phyloP scores from a whole-genome alignment of 2,113 vertebrate genomes.

The Phrynosoma platyrhinos region DNA sequence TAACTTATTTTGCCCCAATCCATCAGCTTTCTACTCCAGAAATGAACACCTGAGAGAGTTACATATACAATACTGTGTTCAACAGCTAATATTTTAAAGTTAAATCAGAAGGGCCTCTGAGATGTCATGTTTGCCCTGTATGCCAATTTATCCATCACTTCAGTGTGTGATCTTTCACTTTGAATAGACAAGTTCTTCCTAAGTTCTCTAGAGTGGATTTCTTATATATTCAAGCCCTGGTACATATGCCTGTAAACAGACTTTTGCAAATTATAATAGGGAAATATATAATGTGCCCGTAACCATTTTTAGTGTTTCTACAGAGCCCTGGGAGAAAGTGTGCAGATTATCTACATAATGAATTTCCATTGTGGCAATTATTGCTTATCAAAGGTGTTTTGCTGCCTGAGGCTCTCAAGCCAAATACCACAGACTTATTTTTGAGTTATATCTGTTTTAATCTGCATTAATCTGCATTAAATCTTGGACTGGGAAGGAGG shows the following conservation, averaged over 20 bases:
- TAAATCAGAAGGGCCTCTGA: neutral
- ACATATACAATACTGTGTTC: neutral
- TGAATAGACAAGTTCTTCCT: neutral
- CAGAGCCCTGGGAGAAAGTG: neutral
- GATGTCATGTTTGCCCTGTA: neutral
- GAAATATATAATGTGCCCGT: neutral
- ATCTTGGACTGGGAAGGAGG: too few relatives aligned
- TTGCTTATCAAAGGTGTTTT: neutral
- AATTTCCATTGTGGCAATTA: neutral
- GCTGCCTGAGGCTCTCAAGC: neutral
- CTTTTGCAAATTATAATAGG: neutral
- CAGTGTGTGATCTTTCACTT: neutral
- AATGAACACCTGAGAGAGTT: neutral
- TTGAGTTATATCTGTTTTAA: too few relatives aligned
- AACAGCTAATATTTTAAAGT: neutral
- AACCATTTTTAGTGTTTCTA: neutral
- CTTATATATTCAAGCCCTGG: neutral
- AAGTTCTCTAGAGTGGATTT: neutral
- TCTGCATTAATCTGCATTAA: too few relatives aligned
- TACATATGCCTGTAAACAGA: too few relatives aligned
- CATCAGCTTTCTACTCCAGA: neutral
- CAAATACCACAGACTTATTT: too few relatives aligned
- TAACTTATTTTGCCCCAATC: too few relatives aligned
- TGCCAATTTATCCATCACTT: neutral
- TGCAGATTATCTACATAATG: neutral